Evolutionary conservation across 2,888 invertebrate species (phyloP), one percentile per base, ranked within the genome.

Genomic region (Clivina fossor): DNA sequence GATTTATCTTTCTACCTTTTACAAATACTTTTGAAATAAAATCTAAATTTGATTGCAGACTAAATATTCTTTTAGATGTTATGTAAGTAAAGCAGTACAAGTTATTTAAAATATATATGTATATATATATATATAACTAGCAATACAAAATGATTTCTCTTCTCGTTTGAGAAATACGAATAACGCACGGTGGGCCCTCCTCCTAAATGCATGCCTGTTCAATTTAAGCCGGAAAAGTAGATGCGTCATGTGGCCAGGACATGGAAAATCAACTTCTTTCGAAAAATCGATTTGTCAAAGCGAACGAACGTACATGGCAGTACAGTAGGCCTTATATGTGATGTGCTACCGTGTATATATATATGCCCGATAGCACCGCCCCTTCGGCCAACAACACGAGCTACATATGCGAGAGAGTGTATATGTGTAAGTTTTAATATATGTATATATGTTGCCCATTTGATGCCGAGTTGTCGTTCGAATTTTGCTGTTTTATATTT

Each of bases 221-320:
- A 55, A 55, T 55, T 55, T 55, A 55, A 55, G 55, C 55, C 55
- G 46, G 55, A 55, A 55, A 55, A 55, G 55, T 55, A 55, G 55
- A 55, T 38, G 58, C 60, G 61, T 62, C 61, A 62, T 61, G 61
- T 62, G 61, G 61, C 56, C 37, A 55, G 48, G 63, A 63, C 63
- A 59, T 56, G 61, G 60, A 58, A 60, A 63, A 63, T 63, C 63
- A 63, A 62, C 59, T 61, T 60, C 61, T 60, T 58, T 58, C 58
- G 58, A 58, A 60, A 59, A 63, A 63, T 63, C 63, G 63, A 63
- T 62, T 62, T 62, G 62, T 62, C 62, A 61, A 58, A 53, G 56
- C 50, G 40, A n/a, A n/a, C n/a, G n/a, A n/a, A n/a, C n/a, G n/a
- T n/a, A n/a, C n/a, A n/a, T n/a, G n/a, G n/a, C n/a, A n/a, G n/a